These are phyloP conservation scores for Amblyjoppa proteus DNA, from an alignment of 2,888 invertebrate genomes.

Conservation along the genomic window DNA sequence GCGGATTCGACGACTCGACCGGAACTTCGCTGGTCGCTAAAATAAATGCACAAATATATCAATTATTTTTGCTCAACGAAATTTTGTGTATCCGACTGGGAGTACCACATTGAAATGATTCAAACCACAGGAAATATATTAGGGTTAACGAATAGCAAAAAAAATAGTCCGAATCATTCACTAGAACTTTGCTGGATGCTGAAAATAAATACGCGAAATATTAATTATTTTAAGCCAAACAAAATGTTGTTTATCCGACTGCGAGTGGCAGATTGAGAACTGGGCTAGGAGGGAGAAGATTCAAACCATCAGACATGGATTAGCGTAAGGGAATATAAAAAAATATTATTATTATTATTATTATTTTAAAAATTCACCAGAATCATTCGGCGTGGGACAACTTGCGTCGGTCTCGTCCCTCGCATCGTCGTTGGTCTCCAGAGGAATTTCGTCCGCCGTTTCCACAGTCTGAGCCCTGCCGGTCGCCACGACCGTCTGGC, in stretches of 20 bases:
- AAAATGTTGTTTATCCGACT: too few relatives aligned
- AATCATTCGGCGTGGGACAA: conserved; percentile 81
- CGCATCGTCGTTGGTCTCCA: conserved; percentile 71
- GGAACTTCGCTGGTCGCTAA: conserved; percentile 70
- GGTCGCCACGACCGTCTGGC: conserved; percentile 65
- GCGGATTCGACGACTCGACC: conserved; percentile 73
- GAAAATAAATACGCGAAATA: conserved; percentile 16
- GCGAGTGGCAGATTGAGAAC: not conserved
- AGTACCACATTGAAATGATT: not conserved
- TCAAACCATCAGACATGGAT: too few relatives aligned
- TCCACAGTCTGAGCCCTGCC: conserved; percentile 73
- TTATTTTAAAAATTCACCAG: conserved; percentile 76
- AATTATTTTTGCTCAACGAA: not conserved
- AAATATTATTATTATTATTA: not conserved
- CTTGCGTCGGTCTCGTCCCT: conserved; percentile 72
- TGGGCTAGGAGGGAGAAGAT: not conserved
- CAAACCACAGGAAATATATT: too few relatives aligned
- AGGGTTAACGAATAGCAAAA: not conserved
- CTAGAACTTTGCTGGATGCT: conserved; percentile 69
- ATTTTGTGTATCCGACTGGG: not conserved
- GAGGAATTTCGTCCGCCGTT: conserved; percentile 75
- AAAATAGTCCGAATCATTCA: conserved; percentile 78
- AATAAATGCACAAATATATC: conserved; percentile 1
- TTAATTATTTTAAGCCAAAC: not conserved
- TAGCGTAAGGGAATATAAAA: not conserved